A percentile compares a stretch with the other conserved stretches of the same genome.
Conservation (phyloP, 2,797 vertebrate genomes). For the Odontamblyopus lacepedii region DNA sequence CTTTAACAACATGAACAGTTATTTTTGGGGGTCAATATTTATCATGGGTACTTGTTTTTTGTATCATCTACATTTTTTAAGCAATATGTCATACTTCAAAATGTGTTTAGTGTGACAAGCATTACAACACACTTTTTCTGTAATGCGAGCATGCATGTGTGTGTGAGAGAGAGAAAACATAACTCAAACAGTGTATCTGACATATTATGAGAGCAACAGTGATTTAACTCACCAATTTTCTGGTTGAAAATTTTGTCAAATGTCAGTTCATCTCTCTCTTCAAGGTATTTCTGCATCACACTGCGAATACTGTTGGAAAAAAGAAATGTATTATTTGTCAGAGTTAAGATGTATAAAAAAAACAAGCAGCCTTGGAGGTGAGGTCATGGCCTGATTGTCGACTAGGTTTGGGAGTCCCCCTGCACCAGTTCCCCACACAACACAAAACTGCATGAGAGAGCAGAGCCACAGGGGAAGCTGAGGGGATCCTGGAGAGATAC, state of each 20-base stretch:
- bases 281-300: conserved; percentile 98
- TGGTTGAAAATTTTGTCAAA: conserved; percentile 99
- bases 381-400: conserved; percentile 26
- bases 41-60: no score
- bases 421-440: conserved; percentile 52
- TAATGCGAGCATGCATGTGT: no score
- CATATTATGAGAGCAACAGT: background rate
- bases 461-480: conserved; percentile 44
- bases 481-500: conserved; percentile 46
- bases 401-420: conserved; percentile 56
- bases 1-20: no score
- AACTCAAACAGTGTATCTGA: background rate
- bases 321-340: conserved; percentile 17
- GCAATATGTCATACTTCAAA: no score
- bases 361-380: conserved; percentile 17
- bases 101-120: no score
- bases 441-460: conserved; percentile 12
- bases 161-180: background rate
- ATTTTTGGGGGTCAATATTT: no score
- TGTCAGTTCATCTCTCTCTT: conserved; percentile 92
- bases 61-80: no score
- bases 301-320: conserved; percentile 88
- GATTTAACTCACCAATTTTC: conserved; percentile 87
- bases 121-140: no score
- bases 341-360: conserved; percentile 1